Evolutionary conservation across 2,888 invertebrate species (phyloP).

Genomic region (Phaonia tiefii): DNA sequence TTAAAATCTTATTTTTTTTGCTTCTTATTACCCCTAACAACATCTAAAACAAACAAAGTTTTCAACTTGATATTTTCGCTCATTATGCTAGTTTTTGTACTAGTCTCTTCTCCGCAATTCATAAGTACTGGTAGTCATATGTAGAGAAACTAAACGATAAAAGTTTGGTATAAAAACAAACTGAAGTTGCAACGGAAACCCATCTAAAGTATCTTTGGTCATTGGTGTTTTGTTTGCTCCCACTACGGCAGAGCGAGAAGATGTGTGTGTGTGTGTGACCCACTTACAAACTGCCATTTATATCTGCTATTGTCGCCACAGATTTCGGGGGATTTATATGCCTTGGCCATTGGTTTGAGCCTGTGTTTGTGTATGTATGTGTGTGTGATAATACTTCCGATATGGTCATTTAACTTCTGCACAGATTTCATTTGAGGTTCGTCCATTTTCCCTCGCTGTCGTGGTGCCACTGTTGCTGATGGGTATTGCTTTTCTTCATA

Average conservation of each 20-base stretch:
- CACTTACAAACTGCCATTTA: not conserved
- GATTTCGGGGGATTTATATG: not conserved
- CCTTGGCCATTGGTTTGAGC: not conserved
- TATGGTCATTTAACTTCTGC: not conserved
- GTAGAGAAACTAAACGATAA: not conserved
- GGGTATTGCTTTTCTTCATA: not conserved
- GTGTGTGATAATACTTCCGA: conserved; percentile 12
- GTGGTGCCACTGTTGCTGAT: not conserved
- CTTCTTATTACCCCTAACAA: not conserved
- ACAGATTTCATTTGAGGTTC: too few relatives aligned
- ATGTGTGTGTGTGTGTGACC: conserved; percentile 3
- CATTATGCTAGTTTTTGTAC: conserved; percentile 15
- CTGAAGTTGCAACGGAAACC: conserved; percentile 27
- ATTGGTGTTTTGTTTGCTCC: not conserved
- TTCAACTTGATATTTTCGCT: conserved; percentile 22
- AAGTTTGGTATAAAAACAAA: conserved; percentile 2
- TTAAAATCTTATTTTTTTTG: conserved; percentile 2
- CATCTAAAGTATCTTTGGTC: conserved; percentile 17
- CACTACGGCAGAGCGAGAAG: not conserved
- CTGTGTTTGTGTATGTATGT: not conserved
- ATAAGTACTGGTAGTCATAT: not conserved
- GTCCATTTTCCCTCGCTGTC: too few relatives aligned
- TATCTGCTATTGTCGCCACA: not conserved
- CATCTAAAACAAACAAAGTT: conserved; percentile 4
- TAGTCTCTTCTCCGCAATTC: not conserved